These are phyloP conservation scores for Papilio gigon DNA, from an alignment of 2,888 invertebrate genomes.

Conservation along the genomic window DNA sequence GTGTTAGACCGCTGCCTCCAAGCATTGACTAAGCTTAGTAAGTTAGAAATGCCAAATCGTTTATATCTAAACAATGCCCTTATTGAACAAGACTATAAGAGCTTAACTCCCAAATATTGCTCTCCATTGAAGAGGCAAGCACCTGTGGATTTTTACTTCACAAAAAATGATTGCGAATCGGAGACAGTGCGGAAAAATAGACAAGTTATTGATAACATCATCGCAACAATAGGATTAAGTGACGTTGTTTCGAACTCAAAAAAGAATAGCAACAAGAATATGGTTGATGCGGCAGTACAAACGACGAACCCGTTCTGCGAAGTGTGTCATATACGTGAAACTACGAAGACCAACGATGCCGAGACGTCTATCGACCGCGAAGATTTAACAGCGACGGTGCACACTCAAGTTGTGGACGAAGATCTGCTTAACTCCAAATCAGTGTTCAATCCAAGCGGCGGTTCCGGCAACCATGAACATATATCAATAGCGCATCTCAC, in stretches of 20 bases:
- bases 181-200: slow-evolving; percentile 64
- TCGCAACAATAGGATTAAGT: slow-evolving; percentile 64
- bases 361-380: slow-evolving; percentile 61
- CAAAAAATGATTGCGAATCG: slow-evolving; percentile 53
- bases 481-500: slow-evolving; percentile 77
- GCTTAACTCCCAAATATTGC: slow-evolving; percentile 62
- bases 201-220: slow-evolving; percentile 69
- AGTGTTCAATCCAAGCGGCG: slow-evolving; percentile 70
- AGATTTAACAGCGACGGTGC: slow-evolving; percentile 62
- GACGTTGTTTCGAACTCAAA: slow-evolving; percentile 62
- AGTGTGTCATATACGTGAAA: slow-evolving; percentile 70
- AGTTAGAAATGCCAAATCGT: slow-evolving; percentile 64
- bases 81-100: slow-evolving; percentile 56
- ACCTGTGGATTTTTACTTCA: slow-evolving; percentile 67
- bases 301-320: slow-evolving; percentile 70
- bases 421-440: slow-evolving; percentile 71
- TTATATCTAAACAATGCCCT: slow-evolving; percentile 62
- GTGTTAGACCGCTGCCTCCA: slow-evolving; percentile 71
- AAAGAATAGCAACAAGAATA: slow-evolving; percentile 59
- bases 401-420: slow-evolving; percentile 75
- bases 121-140: slow-evolving; percentile 74
- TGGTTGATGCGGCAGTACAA: slow-evolving; percentile 70
- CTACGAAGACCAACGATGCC: slow-evolving; percentile 53
- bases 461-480: slow-evolving; percentile 61
- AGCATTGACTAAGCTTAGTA: slow-evolving; percentile 63